Conservation (phyloP, 2,888 invertebrate species). For the Cryptocheilus praepositus region DNA sequence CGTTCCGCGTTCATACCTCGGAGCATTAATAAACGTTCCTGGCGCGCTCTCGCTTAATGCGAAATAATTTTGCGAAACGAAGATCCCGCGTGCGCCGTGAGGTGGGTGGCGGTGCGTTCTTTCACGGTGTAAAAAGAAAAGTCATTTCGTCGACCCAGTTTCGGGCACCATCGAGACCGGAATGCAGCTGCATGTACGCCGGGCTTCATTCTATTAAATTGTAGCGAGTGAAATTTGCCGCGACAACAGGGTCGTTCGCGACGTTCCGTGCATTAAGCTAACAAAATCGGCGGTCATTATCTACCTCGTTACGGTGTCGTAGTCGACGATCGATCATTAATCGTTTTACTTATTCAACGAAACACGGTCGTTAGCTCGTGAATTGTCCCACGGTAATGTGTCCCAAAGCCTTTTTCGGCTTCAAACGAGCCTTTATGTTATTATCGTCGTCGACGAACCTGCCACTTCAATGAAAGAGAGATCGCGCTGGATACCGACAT, state of each 20-base stretch:
- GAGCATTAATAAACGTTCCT: not conserved
- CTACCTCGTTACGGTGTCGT: not conserved
- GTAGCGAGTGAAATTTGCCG: slow-evolving; percentile 14
- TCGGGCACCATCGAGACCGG: slow-evolving; percentile 2
- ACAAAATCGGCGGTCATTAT: slow-evolving; percentile 16
- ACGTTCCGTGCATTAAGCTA: not conserved
- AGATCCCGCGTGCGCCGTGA: slow-evolving; percentile 9
- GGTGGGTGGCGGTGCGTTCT: not conserved
- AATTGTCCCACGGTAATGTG: not conserved
- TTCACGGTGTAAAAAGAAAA: not conserved
- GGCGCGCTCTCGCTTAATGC: slow-evolving; percentile 1
- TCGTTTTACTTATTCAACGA: slow-evolving; percentile 14
- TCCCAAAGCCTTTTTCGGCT: not conserved
- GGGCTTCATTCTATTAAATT: slow-evolving; percentile 16
- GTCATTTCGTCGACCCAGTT: slow-evolving; percentile 15
- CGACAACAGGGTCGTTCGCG: slow-evolving; percentile 2
- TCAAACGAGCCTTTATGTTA: not conserved
- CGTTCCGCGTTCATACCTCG: not conserved
- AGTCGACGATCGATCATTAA: slow-evolving; percentile 9
- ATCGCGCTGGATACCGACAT: too few species aligned
- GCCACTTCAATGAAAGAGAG: too few species aligned
- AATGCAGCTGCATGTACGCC: slow-evolving; percentile 11
- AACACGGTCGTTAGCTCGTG: not conserved
- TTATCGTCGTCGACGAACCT: not conserved
- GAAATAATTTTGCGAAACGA: slow-evolving; percentile 16